phyloP scores from a whole-genome alignment of 2,113 vertebrate genomes.

The Callionymus lyra region DNA sequence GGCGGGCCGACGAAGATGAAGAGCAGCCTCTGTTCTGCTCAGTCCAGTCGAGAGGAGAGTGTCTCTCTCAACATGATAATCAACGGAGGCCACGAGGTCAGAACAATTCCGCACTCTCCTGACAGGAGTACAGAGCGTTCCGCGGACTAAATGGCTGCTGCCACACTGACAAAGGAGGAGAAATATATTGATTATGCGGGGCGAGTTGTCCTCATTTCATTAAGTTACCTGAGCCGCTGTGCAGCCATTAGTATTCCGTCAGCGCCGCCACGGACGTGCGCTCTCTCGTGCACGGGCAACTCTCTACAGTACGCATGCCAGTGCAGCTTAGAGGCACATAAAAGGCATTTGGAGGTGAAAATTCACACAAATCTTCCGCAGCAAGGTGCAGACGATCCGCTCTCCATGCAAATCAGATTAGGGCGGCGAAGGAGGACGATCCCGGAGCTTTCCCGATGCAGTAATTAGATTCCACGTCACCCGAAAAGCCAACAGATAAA shows the following conservation, averaged over 20 bases:
- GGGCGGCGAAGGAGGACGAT: conserved; percentile 2
- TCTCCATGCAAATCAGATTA: conserved; percentile 15
- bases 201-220: conserved; percentile 23
- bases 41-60: conserved; percentile 9
- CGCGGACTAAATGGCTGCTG: conserved; percentile 13
- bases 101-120: conserved; percentile 23
- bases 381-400: background rate
- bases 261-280: conserved; percentile 2
- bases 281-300: conserved; percentile 1
- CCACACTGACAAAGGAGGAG: conserved; percentile 9
- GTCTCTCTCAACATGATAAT: conserved; percentile 19
- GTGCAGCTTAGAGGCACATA: conserved; percentile 4
- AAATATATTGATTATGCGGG: conserved; percentile 30
- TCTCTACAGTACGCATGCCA: conserved; percentile 6
- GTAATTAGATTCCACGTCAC: conserved; percentile 11
- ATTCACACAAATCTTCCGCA: conserved; percentile 10
- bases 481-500: conserved; percentile 8
- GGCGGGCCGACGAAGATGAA: conserved; percentile 6
- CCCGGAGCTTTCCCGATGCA: conserved; percentile 6
- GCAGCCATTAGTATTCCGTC: conserved; percentile 32
- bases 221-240: conserved; percentile 14
- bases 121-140: conserved; percentile 14
- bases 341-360: conserved; percentile 20
- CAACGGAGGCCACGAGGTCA: conserved; percentile 24
- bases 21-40: conserved; percentile 7